Evolutionary conservation across 2,888 invertebrate species (phyloP).

Genomic region (Pterostichus madidus): DNA sequence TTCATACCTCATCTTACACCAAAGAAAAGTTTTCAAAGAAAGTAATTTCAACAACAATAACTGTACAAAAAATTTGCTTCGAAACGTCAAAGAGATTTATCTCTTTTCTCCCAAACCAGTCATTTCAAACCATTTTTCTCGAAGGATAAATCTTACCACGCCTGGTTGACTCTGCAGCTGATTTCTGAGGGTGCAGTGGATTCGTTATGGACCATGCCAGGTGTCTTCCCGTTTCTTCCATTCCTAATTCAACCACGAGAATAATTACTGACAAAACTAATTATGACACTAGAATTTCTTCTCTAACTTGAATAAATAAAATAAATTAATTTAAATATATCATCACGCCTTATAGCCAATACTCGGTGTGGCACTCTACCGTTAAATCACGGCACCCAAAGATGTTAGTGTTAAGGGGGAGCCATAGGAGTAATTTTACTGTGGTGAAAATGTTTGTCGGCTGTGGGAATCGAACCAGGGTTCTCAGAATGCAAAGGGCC

Average conservation of each 20-base stretch:
- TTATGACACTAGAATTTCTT: too few relatives aligned
- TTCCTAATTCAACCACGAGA: background rate
- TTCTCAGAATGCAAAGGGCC: too few relatives aligned
- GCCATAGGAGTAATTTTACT: too few relatives aligned
- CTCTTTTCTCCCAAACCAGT: background rate
- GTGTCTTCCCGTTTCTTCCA: background rate
- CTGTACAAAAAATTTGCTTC: background rate
- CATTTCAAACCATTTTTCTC: constrained; percentile 9
- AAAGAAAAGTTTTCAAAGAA: constrained; percentile 7
- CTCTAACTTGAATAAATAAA: too few relatives aligned
- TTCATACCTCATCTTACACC: background rate
- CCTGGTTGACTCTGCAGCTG: background rate
- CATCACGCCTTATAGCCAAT: too few relatives aligned
- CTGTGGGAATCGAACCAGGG: too few relatives aligned
- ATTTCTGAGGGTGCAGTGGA: background rate
- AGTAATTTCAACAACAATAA: constrained; percentile 15
- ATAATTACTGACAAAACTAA: background rate
- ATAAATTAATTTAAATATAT: too few relatives aligned
- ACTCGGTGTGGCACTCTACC: too few relatives aligned
- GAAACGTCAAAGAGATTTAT: background rate
- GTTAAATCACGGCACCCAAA: too few relatives aligned
- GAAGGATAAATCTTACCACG: background rate
- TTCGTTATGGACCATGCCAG: constrained; percentile 6
- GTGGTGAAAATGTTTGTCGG: too few relatives aligned
- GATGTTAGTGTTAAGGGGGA: too few relatives aligned